These are phyloP conservation scores for Baronia brevicornis DNA, from an alignment of 2,888 invertebrate genomes.

Conservation along the genomic window DNA sequence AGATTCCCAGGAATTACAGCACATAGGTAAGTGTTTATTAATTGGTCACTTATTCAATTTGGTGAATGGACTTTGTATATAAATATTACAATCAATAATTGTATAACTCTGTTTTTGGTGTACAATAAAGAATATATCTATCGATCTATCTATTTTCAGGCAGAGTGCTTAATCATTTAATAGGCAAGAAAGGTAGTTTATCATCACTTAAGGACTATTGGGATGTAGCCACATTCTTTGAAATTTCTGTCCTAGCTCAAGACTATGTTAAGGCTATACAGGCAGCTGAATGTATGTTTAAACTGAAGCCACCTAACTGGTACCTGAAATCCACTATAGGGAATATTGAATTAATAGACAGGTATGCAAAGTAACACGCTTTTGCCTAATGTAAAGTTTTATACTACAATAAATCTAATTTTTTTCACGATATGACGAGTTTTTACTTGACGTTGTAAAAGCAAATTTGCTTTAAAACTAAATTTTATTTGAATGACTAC, in stretches of 20 bases:
- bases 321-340: slow-evolving; percentile 98
- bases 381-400: too few relatives aligned
- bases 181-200: slow-evolving; percentile 97
- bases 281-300: slow-evolving; percentile 96
- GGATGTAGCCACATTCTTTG: slow-evolving; percentile 99
- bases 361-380: too few relatives aligned
- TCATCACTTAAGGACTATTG: slow-evolving; percentile 96
- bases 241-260: slow-evolving; percentile 97
- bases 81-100: too few relatives aligned
- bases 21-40: slow-evolving; percentile 83
- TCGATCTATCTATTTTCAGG: slow-evolving; percentile 59
- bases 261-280: slow-evolving; percentile 97
- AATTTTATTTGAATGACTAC: too few relatives aligned
- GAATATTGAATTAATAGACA: slow-evolving; percentile 94
- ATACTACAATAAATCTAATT: too few relatives aligned
- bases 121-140: slow-evolving; percentile 5
- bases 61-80: neutral
- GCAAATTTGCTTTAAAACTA: too few relatives aligned
- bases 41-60: slow-evolving; percentile 1
- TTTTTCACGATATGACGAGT: too few relatives aligned
- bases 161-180: slow-evolving; percentile 96
- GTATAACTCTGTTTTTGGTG: slow-evolving; percentile 2
- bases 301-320: slow-evolving; percentile 92
- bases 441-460: too few relatives aligned
- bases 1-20: slow-evolving; percentile 91